Percentiles rank a stretch among this genome's conserved stretches.
These are phyloP conservation scores for Rhinopomastus cyanomelas DNA, from an alignment of 2,113 vertebrate species.

Conservation along the genomic window DNA sequence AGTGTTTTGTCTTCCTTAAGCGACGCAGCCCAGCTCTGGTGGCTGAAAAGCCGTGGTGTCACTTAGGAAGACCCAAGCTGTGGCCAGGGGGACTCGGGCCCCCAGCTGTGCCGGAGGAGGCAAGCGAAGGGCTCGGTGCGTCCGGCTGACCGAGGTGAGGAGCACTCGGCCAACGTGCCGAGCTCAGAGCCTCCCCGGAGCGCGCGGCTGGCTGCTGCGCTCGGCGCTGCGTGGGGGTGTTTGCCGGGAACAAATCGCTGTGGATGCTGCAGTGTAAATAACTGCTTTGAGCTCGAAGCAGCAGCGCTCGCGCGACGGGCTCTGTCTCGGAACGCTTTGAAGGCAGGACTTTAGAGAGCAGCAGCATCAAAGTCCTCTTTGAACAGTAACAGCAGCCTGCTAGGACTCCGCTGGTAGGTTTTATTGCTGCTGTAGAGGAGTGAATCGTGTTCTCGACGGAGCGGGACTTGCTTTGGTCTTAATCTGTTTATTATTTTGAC, in stretches of 20 bases:
- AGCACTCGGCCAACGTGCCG: slow-evolving; percentile 64
- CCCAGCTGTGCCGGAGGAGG: not conserved
- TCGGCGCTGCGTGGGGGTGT: slow-evolving; percentile 65
- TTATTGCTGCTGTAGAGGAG: slow-evolving; percentile 14
- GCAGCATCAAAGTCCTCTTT: slow-evolving; percentile 12
- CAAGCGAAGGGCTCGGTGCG: slow-evolving; percentile 38
- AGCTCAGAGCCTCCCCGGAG: slow-evolving; percentile 60
- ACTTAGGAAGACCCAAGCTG: not conserved
- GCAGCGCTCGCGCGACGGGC: slow-evolving; percentile 18
- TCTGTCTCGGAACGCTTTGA: slow-evolving; percentile 16
- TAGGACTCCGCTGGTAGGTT: not conserved
- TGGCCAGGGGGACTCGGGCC: not conserved
- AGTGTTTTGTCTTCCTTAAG: slow-evolving; percentile 9
- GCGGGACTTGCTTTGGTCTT: not conserved
- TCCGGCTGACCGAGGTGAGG: slow-evolving; percentile 52
- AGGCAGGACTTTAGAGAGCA: slow-evolving; percentile 9
- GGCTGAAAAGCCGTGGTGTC: not conserved
- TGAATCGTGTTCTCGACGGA: not conserved
- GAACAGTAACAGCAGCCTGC: slow-evolving; percentile 39
- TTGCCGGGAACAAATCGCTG: slow-evolving; percentile 64
- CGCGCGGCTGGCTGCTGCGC: slow-evolving; percentile 51
- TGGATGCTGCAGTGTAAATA: slow-evolving; percentile 66
- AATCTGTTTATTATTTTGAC: not conserved
- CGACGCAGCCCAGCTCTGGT: not conserved
- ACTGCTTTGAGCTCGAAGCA: slow-evolving; percentile 50